Base-by-base conservation (phyloP, 2,888 invertebrate species). In the Pinctada fucata region DNA sequence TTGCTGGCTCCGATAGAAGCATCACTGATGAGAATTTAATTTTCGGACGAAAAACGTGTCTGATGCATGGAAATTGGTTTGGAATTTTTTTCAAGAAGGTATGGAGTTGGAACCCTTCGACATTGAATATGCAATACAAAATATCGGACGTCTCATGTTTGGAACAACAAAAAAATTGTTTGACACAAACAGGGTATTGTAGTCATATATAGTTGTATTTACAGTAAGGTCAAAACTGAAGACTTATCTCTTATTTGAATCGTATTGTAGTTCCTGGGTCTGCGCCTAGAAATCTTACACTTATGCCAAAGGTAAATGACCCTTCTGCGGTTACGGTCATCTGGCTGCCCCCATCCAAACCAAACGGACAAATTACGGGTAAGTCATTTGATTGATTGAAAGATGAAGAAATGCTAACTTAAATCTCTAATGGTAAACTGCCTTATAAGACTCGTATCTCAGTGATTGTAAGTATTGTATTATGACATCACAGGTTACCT, bases 341-440 rank as follows among this genome's bases (percentile, higher is more conserved):
- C 85, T 99, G 99, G 99, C 95, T 95, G 90, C 96, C 97, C 51
- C 99, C 99, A 0, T 96, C 96, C 90, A 95, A 95, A 82, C 95
- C 96, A 8, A 96, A 97, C 89, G 98, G 97, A 0, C 94, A 95
- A 83, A 95, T 98, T 75, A 91, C 90, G 82, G 91, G 91, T 91
- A 75, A 3, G 3, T 31, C 5, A 50, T 4, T 47, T 48, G 3
- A 50, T 51, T 6, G 66, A 58, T 65, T 58, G 58, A 58, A 58
- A 58, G 8, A 8, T 10, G 13, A 13, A 58, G 13, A 58, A 10
- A 10, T 58, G 58, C 8, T 58, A 10, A 8, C 16, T 66, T 16
- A n/a, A n/a, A n/a, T 16, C 31, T 95, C 96, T 4, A 95, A 97
- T 89, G 90, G 88, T 2, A 95, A 97, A 63, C 94, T 95, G 71